Percentiles rank a stretch among this genome's conserved stretches.
phyloP scores from a whole-genome alignment of 2,113 vertebrate species.

The Catagonus wagneri region DNA sequence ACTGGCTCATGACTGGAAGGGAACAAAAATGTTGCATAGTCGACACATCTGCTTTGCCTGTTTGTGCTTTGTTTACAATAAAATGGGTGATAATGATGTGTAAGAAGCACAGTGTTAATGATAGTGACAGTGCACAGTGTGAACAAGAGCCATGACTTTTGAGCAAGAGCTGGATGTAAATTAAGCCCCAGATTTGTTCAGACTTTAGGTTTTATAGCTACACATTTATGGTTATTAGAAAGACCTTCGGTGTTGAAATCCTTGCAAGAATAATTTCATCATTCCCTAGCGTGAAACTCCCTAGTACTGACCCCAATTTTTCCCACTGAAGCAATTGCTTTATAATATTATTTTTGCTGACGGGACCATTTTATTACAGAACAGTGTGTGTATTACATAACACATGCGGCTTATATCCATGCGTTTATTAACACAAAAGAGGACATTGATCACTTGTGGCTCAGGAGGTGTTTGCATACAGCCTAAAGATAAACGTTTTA shows the following conservation, averaged over 20 bases:
- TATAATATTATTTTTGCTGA: neutral
- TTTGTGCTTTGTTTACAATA: conserved; percentile 2
- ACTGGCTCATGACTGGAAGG: neutral
- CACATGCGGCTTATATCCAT: neutral
- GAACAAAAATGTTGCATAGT: neutral
- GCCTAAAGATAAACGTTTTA: neutral
- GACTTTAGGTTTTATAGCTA: conserved; percentile 35
- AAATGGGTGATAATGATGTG: neutral
- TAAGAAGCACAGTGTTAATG: neutral
- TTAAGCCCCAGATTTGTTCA: neutral
- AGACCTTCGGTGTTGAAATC: conserved; percentile 11
- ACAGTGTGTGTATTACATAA: neutral
- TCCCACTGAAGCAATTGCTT: conserved; percentile 6
- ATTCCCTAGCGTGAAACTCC: neutral
- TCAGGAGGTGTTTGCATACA: neutral
- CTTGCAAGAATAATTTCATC: conserved; percentile 41
- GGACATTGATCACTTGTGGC: neutral
- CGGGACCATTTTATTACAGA: neutral
- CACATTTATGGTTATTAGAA: neutral
- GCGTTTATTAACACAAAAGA: neutral
- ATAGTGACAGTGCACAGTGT: neutral
- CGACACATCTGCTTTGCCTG: neutral
- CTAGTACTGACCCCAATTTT: neutral
- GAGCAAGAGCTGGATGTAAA: conserved; percentile 13
- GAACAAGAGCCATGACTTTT: conserved; percentile 30